Base-by-base conservation (phyloP, 2,797 vertebrate species). In the Anabas testudineus region DNA sequence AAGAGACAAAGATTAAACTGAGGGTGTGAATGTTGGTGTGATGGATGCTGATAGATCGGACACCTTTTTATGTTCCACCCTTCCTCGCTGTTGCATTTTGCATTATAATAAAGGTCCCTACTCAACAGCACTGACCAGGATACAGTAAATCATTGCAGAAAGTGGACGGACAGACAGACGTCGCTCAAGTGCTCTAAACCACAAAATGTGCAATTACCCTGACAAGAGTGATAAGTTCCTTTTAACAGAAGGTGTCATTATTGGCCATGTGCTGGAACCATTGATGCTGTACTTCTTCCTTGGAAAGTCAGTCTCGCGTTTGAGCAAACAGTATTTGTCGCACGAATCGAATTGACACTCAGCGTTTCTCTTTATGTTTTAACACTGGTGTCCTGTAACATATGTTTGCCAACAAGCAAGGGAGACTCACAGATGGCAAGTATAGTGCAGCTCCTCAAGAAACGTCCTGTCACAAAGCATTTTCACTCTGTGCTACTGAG, bases 401-500 rank as follows among this genome's bases (percentile, higher is more conserved):
- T 48, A 34, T 43, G 67, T 63, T 52, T 57, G 15, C 51, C 24
- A 26, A 16, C n/a, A 58, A 68, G 10, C 10, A 10, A 26, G 19
- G 6, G 30, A 52, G 18, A 45, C 32, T 42, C 24, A 30, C 74
- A 85, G 69, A 55, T 52, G 67, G 62, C 24, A 24, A 34, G 30
- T 34, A 34, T 34, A 43, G 51, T 18, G 21, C 19, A 65, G 36
- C 21, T 69, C 22, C 68, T 71, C 5, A 8, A 56, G 47, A 34
- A 67, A 56, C 64, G 19, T 52, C 68, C 68, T 66, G 69, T 67
- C 80, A 75, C 41, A 19, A 22, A 55, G 51, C 72, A 71, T 83
- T n/a, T n/a, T 77, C 76, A 76, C 71, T 71, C 88, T 73, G 61
- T n/a, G 65, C 54, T n/a, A 7, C 41, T 3, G 16, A 60, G 59